Base-by-base conservation (phyloP, 2,888 invertebrate species). In the Galeopsomyia nigrocyanea region DNA sequence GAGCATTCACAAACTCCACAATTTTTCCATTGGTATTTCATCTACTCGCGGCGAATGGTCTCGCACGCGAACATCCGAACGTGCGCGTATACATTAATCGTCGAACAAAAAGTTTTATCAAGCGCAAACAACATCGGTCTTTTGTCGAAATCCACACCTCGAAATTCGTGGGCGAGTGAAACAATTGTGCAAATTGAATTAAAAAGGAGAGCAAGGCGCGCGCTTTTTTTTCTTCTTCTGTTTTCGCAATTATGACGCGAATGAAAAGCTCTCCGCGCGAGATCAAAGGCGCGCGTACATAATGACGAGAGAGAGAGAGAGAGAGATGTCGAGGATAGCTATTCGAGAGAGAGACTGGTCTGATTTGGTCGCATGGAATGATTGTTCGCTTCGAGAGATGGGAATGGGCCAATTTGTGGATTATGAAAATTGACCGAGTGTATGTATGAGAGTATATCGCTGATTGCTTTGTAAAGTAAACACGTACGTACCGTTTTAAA, bases 281-380 rank as follows among this genome's bases (percentile, higher is more conserved):
- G 71, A 67, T 71, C 71, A 67, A 71, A 71, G 71, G 61, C 61
- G 61, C 31, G 22, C 56, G 62, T 9, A 13, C 19, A 9, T 21
- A 51, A 19, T 56, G 47, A n/a, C 17, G 10, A 14, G 47, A n/a
- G 49, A 21, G 16, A 60, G 47, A 26, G 26, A 26, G 26, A n/a
- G n/a, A n/a, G 47, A n/a, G 49, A 21, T 6, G n/a, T 46, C 46
- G 46, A 19, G 56, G 16, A 47, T 19, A 47, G 19, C 60, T 26
- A 47, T 19, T 39, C 21, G 16, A 60, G 47, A 26, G 26, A 26
- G 26, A n/a, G n/a, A n/a, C 46, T 31, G 47, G 39, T 21, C 14
- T 47, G 31, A 19, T 60, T n/a, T 13, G 26, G 39, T 17, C 60
- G 50, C 16, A 21, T 14, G 14, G 51, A 16, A 22, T 46, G 63